Evolutionary conservation across 2,888 invertebrate species (phyloP), one percentile per base, ranked within the genome.

Genomic region (Oligia strigilis): DNA sequence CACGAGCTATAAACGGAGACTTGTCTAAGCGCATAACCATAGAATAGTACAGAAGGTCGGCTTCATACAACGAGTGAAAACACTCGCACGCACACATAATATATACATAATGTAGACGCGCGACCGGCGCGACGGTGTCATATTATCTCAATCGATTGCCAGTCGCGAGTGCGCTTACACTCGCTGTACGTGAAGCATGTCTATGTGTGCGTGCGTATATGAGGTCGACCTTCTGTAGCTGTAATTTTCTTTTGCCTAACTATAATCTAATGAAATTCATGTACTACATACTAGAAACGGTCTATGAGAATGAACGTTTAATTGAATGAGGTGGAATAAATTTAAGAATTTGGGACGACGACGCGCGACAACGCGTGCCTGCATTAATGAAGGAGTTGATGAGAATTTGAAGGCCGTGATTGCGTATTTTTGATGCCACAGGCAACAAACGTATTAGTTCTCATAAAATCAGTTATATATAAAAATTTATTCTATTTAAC

Each of bases 1-100:
- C 40, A 71, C 40, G 29, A n/a, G 58, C 87, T 90, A 91, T 89
- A 91, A 89, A 90, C 72, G 90, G 89, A 83, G 80, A 84, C 89
- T 83, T 76, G 88, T 85, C 85, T 86, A 82, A 81, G 29, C 52
- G 19, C 4, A 29, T 58, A 36, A 60, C 49, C n/a, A 67, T 5
- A 74, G 9, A 60, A 52, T 52, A 52, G 0, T 36, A 49, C 40
- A 80, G 81, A 80, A 66, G 49, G 17, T 60, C 19, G 11, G 14
- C 0, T 74, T 13, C 2, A 43, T 29, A 29, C 17, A 65, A 13
- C 19, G 6, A 49, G 29, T 5, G 8, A 23, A 66, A 66, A 60
- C 14, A 0, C 3, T 9, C 14, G 29, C 29, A 69, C 11, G 58
- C 58, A 69, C 49, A 52, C 11, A 58, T 55, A 23, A 23, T 23